phyloP scores from a whole-genome alignment of 1,140 invertebrate species.

The Pseudomyrmex flavicornis region DNA sequence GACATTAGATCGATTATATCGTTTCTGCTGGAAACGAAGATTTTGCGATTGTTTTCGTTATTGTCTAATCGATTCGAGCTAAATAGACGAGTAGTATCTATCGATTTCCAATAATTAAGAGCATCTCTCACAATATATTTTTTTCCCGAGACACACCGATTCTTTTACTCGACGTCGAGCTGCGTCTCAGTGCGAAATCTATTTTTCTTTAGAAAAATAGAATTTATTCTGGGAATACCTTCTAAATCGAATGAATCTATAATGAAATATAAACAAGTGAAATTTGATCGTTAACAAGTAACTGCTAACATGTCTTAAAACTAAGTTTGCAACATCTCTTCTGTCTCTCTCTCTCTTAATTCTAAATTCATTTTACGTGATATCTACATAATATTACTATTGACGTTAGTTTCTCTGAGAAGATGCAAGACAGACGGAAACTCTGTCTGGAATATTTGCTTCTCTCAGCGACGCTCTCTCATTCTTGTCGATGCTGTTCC shows the following conservation, averaged over 20 bases:
- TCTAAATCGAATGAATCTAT: not conserved
- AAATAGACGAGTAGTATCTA: not conserved
- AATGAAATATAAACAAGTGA: slow-evolving; percentile 7
- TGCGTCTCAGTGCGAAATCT: not conserved
- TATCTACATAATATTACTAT: slow-evolving; percentile 16
- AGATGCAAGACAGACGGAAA: slow-evolving; percentile 10
- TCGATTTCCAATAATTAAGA: slow-evolving; percentile 54
- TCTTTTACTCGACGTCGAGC: slow-evolving; percentile 40
- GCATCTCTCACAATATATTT: slow-evolving; percentile 25
- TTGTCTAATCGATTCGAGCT: slow-evolving; percentile 27
- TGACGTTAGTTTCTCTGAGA: not conserved
- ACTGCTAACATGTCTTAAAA: too few relatives aligned
- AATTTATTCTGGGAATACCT: too few relatives aligned
- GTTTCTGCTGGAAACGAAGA: slow-evolving; percentile 21
- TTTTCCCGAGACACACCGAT: not conserved
- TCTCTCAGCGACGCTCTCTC: not conserved
- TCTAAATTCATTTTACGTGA: slow-evolving; percentile 12
- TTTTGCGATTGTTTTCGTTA: slow-evolving; percentile 31
- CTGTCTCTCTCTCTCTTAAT: not conserved
- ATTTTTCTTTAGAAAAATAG: not conserved
- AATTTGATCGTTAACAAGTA: slow-evolving; percentile 30
- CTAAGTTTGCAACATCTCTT: too few relatives aligned
- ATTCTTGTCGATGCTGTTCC: slow-evolving; percentile 30
- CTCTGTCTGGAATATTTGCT: slow-evolving; percentile 5
- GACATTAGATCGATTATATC: slow-evolving; percentile 22